Base-by-base conservation (phyloP, 2,888 invertebrate species). In the Ferrisia virgata region DNA sequence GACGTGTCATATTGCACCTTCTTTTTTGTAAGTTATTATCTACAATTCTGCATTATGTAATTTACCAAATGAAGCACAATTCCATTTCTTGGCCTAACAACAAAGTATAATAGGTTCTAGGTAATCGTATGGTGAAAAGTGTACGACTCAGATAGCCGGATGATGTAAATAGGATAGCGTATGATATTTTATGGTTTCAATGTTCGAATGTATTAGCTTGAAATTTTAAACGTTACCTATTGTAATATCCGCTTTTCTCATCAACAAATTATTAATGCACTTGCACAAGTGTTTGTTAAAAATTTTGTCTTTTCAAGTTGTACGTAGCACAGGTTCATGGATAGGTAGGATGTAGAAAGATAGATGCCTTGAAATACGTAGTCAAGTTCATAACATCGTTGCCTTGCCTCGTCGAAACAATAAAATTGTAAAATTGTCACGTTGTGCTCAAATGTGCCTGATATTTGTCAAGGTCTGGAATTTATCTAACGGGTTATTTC, bases 241-340 rank as follows among this genome's bases (percentile, higher is more conserved):
- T 18, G 72, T 36, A n/a, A 76, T 76, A 76, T 76, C 72, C 72
- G 64, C 15, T 76, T 8, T 76, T 36, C 72, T 36, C 72, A 76
- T 36, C 72, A 36, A 76, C 8, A 36, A 76, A n/a, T 76, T 8
- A 36, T 18, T 69, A 69, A 69, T 69, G 31, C 31, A 69, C 69
- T 31, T 69, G 31, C 11, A 33, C 69, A 69, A 36, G 36, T 76
- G 72, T 76, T 76, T 13, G 72, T 76, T 36, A 1, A 22, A 76
- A 76, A 76, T 15, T 64, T 64, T 64, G 15, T 2, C 64, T 28
- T 64, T 28, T 9, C 22, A 53, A 53, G 2, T 47, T 13, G 13
- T 40, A 40, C 13, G 40, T 4, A 9, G 40, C 5, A 40, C 40
- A n/a, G n/a, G n/a, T n/a, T n/a, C n/a, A n/a, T n/a, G n/a, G n/a